These are phyloP conservation scores for Chondrosia reniformis DNA, from an alignment of 37 sponge, comb jelly and placozoan species.

Conservation along the genomic window DNA sequence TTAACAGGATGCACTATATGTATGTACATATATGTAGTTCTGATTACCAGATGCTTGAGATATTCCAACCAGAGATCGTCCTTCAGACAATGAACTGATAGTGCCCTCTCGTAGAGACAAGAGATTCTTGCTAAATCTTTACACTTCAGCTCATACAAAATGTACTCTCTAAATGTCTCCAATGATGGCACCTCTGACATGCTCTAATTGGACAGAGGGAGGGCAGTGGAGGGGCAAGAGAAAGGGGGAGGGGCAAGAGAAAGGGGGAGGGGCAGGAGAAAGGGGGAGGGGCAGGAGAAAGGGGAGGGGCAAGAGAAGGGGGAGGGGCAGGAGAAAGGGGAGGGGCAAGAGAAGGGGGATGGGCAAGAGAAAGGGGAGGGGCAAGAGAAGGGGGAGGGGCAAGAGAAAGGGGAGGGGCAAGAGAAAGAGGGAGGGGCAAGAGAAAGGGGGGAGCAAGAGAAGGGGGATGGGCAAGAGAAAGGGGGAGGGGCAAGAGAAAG, in stretches of 20 bases:
- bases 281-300: not conserved
- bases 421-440: not conserved
- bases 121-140: constrained; percentile 40
- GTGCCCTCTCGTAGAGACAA: constrained; percentile 62
- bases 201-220: constrained; percentile 4
- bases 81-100: constrained; percentile 54
- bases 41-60: constrained; percentile 51
- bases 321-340: too few species aligned
- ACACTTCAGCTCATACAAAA: constrained; percentile 21
- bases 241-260: not conserved
- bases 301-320: not conserved
- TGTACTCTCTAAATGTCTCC: constrained; percentile 32
- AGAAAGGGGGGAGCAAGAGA: not conserved
- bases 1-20: too few species aligned
- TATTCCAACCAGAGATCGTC: constrained; percentile 62
- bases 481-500: too few species aligned
- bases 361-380: not conserved
- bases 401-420: not conserved
- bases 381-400: not conserved
- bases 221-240: not conserved
- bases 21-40: too few species aligned
- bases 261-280: too few species aligned
- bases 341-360: not conserved
- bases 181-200: not conserved
- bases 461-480: not conserved